Conservation (phyloP, 2,888 invertebrate genomes). For the Perizoma flavofasciatum region DNA sequence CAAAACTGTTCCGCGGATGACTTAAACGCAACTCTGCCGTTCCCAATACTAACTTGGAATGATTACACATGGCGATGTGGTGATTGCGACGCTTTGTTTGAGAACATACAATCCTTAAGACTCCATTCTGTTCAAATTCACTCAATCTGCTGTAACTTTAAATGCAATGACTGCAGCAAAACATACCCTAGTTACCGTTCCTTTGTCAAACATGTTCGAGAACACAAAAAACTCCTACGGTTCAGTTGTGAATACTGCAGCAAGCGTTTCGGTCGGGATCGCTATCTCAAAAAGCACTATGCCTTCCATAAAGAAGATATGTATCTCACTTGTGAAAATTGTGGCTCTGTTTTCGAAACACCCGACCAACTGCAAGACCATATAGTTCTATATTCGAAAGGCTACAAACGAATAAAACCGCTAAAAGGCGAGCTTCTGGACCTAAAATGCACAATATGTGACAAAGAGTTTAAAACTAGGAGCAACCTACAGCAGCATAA, state of each 20-base stretch:
- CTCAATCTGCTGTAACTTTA: slow-evolving; percentile 64
- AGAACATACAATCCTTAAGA: slow-evolving; percentile 63
- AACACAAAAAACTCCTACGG: slow-evolving; percentile 62
- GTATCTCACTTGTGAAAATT: slow-evolving; percentile 56
- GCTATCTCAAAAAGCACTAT: slow-evolving; percentile 59
- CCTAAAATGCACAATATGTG: slow-evolving; percentile 67
- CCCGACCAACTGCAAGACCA: slow-evolving; percentile 66
- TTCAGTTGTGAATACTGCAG: slow-evolving; percentile 74
- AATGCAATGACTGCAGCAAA: slow-evolving; percentile 70
- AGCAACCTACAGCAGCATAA: slow-evolving; percentile 71
- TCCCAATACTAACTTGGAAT: slow-evolving; percentile 60
- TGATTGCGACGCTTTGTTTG: slow-evolving; percentile 70
- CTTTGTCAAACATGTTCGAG: slow-evolving; percentile 65
- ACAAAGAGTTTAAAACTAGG: slow-evolving; percentile 69
- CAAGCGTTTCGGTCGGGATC: slow-evolving; percentile 53
- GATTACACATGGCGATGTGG: slow-evolving; percentile 71
- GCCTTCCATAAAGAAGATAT: slow-evolving; percentile 29
- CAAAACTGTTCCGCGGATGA: slow-evolving; percentile 38
- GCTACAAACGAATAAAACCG: slow-evolving; percentile 44
- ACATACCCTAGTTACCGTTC: slow-evolving; percentile 50
- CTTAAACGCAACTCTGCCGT: slow-evolving; percentile 18
- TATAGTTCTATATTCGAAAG: slow-evolving; percentile 56
- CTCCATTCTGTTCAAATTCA: slow-evolving; percentile 74
- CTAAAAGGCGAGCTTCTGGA: slow-evolving; percentile 53
- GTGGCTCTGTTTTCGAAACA: slow-evolving; percentile 62